Percentiles rank a stretch among this genome's conserved stretches.
These are phyloP conservation scores for Pseudolaguvia tuberculata DNA, from an alignment of 2,113 vertebrate species.

Conservation along the genomic window DNA sequence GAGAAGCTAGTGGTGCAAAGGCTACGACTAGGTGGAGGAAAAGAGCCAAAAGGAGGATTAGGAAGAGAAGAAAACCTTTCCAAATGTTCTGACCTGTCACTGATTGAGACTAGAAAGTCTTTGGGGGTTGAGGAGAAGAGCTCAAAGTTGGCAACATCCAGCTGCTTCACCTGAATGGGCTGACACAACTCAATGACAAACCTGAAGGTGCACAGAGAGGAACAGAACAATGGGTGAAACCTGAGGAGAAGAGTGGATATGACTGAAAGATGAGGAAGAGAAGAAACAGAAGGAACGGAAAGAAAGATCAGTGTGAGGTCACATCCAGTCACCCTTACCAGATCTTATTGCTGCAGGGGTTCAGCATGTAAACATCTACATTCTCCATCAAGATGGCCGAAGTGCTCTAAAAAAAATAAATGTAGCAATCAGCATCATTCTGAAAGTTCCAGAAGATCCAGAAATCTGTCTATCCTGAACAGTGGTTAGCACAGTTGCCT, in stretches of 20 bases:
- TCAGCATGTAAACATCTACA: slow-evolving; percentile 97
- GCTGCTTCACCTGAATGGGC: slow-evolving; percentile 94
- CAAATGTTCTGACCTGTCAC: slow-evolving; percentile 80
- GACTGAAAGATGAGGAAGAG: background rate
- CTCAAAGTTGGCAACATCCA: slow-evolving; percentile 98
- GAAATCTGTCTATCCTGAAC: too few relatives aligned
- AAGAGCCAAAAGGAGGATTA: too few relatives aligned
- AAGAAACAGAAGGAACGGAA: background rate
- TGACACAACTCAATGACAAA: slow-evolving; percentile 98
- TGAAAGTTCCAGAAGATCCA: background rate
- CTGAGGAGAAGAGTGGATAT: background rate
- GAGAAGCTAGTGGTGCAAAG: too few relatives aligned
- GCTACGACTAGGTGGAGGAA: too few relatives aligned
- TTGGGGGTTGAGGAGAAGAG: slow-evolving; percentile 97
- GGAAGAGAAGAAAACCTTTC: too few relatives aligned
- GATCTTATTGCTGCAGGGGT: slow-evolving; percentile 97
- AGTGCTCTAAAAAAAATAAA: slow-evolving; percentile 75
- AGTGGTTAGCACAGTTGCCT: too few relatives aligned
- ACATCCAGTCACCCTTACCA: slow-evolving; percentile 87
- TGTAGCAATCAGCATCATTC: background rate
- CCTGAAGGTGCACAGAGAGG: slow-evolving; percentile 67
- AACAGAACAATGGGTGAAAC: slow-evolving; percentile 3
- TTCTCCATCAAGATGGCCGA: slow-evolving; percentile 96
- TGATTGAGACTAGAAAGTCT: slow-evolving; percentile 96
- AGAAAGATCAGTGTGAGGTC: background rate